Evolutionary conservation across 2,113 vertebrate genomes (phyloP), one percentile per base, ranked within the genome.

Genomic region (Junco hyemalis): DNA sequence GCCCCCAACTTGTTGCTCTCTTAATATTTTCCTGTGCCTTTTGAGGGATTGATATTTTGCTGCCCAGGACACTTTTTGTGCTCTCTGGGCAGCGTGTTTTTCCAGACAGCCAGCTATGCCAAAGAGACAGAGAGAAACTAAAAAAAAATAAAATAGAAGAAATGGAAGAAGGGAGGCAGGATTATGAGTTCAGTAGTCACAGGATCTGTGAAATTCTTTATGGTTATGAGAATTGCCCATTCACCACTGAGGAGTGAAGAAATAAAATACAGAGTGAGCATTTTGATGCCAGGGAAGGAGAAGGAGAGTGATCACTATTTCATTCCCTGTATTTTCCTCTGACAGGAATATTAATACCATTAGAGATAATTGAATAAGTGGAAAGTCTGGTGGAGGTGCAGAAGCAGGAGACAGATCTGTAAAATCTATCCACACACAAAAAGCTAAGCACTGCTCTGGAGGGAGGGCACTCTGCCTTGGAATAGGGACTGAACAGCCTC

Each of bases 381-480:
- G 87, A 53, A 78, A 69, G 92, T 79, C 88, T 81, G 85, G 80
- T 73, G 21, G 73, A 85, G n/a, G 25, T 56, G 61, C 50, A 86
- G 90, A 86, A 92, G 82, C 47, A 71, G 93, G 81, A 84, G 76
- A 81, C 36, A 72, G 72, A 12, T 95, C 76, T 93, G 82, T 91
- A 88, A 92, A 92, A 96, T 68, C 74, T 78, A 88, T 50, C 60
- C 76, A 33, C 9, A 42, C 66, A 69, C 73, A 59, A 44, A 87
- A 89, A 79, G 65, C 81, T 60, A n/a, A 84, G 72, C 28, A 31
- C 44, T 66, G 86, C 26, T 17, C 54, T 71, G 86, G 92, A 87
- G 79, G 79, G n/a, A 81, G 93, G 89, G 70, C 88, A 81, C 61
- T 87, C 70, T 96, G 97, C 95, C 95, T 96, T 83, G 65, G 91